Base-by-base conservation (phyloP, 1,140 invertebrate genomes). In the Temnothorax curvispinosus region DNA sequence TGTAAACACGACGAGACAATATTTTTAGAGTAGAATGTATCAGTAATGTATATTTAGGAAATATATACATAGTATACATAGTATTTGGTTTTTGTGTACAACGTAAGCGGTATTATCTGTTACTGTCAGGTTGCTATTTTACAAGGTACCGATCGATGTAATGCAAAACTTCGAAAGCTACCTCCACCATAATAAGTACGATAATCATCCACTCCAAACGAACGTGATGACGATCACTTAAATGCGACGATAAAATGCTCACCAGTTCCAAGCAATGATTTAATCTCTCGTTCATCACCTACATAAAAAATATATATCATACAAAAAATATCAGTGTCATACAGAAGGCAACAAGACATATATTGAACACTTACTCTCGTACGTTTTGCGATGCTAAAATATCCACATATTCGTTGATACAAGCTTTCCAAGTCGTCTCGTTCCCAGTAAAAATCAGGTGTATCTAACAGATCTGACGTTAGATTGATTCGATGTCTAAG, bases 381-480 rank as follows among this genome's bases (percentile, higher is more conserved):
- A 77, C 99, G 96, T 91, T 98, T 97, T 0, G 96, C 94, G 74
- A 99, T 98, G 91, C 97, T 98, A 88, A 99, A 98, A 95, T 99
- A 98, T 32, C 96, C 96, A 85, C 97, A 98, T 0, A 97, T 97
- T 92, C 97, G 97, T 71, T 97, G 96, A 93, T 99, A 99, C 0
- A 99, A 94, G 0, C 93, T 95, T 96, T 99, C 99, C 6, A 99
- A 95, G 56, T 98, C 96, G 91, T 99, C 98, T 72, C 98, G 96
- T 90, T 99, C 99, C 99, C 99, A 99, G 94, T 99, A 99, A 95
- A 99, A 99, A 95, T 99, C 99, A 0, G 99, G 99, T 0, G 98
- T 98, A 94, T 99, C 99, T 58, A 99, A 94, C 8, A 99, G 95
- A 95, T 99, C 99, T 0, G 99, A 99, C 87, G 98, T 98, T 65